Conservation (phyloP, 1,140 invertebrate genomes). For the Eumeta japonica region DNA sequence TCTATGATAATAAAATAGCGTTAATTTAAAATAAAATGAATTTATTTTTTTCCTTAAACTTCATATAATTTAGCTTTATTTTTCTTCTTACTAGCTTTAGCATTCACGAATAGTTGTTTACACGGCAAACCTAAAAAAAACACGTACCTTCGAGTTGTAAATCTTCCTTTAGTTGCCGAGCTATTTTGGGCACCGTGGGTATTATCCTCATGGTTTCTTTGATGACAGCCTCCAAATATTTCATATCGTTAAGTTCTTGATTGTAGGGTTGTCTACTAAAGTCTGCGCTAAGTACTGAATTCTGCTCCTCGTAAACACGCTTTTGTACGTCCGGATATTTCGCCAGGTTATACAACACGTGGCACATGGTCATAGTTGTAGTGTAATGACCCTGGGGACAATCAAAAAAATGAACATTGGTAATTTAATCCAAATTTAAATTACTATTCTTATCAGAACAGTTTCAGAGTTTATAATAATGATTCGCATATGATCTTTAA, state of each 20-base stretch:
- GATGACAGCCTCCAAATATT: slow-evolving; percentile 58
- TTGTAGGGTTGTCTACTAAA: slow-evolving; percentile 38
- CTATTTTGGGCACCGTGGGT: slow-evolving; percentile 60
- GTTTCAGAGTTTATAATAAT: no score
- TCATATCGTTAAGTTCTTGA: slow-evolving; percentile 51
- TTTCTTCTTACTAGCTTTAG: no score
- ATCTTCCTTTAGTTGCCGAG: slow-evolving; percentile 50
- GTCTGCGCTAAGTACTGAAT: slow-evolving; percentile 39
- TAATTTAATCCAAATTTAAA: no score
- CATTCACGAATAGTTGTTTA: no score
- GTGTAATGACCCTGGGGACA: slow-evolving; percentile 76
- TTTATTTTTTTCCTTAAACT: no score
- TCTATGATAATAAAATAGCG: no score
- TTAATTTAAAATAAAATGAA: no score
- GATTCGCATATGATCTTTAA: no score
- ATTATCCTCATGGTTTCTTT: slow-evolving; percentile 59
- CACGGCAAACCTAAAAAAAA: no score
- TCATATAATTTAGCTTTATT: no score
- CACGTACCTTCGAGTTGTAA: slow-evolving; percentile 7
- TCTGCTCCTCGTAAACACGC: slow-evolving; percentile 35
- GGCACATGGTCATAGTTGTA: slow-evolving; percentile 59
- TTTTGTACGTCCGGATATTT: slow-evolving; percentile 42
- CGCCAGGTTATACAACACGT: slow-evolving; percentile 44
- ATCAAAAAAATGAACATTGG: no score
- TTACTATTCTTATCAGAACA: no score